Conservation (phyloP, 2,888 invertebrate species). For the Matsumyia berberina region DNA sequence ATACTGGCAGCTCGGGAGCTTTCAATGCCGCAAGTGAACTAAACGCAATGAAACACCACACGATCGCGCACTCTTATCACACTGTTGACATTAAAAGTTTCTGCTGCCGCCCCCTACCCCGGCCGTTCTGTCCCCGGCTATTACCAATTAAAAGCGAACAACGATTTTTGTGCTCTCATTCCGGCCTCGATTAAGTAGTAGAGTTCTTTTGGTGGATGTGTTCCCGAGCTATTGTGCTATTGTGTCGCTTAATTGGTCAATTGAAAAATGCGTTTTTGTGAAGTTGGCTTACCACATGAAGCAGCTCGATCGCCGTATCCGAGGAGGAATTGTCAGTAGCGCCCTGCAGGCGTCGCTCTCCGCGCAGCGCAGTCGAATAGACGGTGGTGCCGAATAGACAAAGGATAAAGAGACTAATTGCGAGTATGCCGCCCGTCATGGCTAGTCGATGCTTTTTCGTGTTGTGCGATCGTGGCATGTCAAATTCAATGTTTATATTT, state of each 20-base stretch:
- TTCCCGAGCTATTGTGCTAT: constrained; percentile 18
- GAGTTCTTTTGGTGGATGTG: constrained; percentile 43
- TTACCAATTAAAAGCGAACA: constrained; percentile 61
- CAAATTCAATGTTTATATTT: constrained; percentile 75
- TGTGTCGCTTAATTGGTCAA: constrained; percentile 65
- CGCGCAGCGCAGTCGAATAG: constrained; percentile 78
- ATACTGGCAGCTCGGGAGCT: constrained; percentile 40
- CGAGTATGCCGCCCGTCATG: constrained; percentile 81
- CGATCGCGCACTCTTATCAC: constrained; percentile 63
- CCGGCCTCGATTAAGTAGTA: constrained; percentile 42
- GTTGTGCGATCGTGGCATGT: constrained; percentile 83
- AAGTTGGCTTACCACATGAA: constrained; percentile 82
- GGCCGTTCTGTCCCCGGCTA: too few species aligned
- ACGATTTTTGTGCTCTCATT: constrained; percentile 24
- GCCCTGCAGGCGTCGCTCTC: constrained; percentile 20
- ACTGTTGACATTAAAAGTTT: constrained; percentile 40
- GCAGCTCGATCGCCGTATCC: constrained; percentile 81
- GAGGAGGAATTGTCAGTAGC: constrained; percentile 34
- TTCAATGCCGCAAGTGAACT: constrained; percentile 53
- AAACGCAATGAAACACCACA: constrained; percentile 42
- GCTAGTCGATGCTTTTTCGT: constrained; percentile 81
- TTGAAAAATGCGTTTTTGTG: constrained; percentile 45
- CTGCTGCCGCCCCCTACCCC: constrained; percentile 10
- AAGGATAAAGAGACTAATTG: constrained; percentile 80
- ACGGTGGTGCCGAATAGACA: constrained; percentile 80